These are phyloP conservation scores for Sebastes itinus DNA, from an alignment of 2,797 vertebrate genomes.

Conservation along the genomic window DNA sequence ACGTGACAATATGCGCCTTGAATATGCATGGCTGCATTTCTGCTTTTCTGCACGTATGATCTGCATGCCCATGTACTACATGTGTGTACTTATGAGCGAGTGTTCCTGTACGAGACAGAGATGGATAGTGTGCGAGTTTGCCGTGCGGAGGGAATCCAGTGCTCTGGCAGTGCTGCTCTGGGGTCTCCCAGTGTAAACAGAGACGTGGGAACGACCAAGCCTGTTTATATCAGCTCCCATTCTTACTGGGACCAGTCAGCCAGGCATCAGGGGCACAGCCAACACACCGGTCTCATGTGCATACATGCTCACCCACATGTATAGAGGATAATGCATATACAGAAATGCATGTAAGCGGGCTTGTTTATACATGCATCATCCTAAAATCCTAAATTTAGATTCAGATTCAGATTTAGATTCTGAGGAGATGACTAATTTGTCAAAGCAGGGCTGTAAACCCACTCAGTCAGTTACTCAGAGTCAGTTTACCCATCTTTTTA, in stretches of 20 bases:
- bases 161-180: constrained; percentile 71
- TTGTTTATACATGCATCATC: not conserved
- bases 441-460: not conserved
- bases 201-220: constrained; percentile 83
- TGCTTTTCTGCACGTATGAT: not conserved
- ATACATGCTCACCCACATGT: constrained; percentile 10
- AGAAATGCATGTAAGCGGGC: not conserved
- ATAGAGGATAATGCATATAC: not conserved
- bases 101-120: constrained; percentile 54
- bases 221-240: constrained; percentile 82
- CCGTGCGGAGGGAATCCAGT: constrained; percentile 70
- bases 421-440: not conserved
- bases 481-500: not conserved
- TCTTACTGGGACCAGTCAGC: constrained; percentile 76
- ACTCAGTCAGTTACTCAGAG: not conserved
- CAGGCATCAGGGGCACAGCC: constrained; percentile 61
- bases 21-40: not conserved
- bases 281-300: constrained; percentile 7
- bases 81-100: constrained; percentile 17
- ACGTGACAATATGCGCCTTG: not conserved
- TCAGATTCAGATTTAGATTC: not conserved
- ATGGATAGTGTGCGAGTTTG: constrained; percentile 71
- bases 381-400: not conserved
- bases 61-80: not conserved
- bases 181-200: constrained; percentile 83